Evolutionary conservation across 2,888 invertebrate species (phyloP).

Genomic region (Trissolcus brochymenae): DNA sequence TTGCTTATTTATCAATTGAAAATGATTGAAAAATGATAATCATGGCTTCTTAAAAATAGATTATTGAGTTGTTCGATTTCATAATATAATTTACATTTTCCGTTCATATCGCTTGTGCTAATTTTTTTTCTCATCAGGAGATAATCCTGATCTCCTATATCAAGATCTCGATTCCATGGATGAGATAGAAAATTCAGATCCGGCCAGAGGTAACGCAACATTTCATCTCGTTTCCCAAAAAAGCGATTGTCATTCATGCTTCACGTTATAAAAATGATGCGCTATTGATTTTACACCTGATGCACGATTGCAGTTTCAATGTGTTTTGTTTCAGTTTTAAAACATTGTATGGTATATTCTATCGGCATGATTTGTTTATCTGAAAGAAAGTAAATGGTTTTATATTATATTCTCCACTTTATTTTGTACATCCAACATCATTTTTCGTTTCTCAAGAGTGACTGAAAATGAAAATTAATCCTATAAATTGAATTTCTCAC

Average conservation of each 20-base stretch:
- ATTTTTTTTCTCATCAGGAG: constrained; percentile 75
- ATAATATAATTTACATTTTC: constrained; percentile 13
- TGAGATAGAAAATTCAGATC: constrained; percentile 70
- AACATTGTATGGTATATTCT: too few species aligned
- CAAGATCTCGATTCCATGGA: constrained; percentile 78
- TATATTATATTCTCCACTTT: too few species aligned
- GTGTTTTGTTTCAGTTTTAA: neutral
- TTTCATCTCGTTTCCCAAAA: constrained; percentile 18
- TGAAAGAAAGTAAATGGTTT: too few species aligned
- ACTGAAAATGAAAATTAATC: too few species aligned
- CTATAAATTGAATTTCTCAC: too few species aligned
- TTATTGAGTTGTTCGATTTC: neutral
- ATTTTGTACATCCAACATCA: too few species aligned
- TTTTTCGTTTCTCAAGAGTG: too few species aligned
- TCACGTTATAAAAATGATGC: constrained; percentile 7
- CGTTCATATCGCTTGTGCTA: constrained; percentile 49
- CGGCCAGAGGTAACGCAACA: constrained; percentile 69
- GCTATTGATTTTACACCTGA: constrained; percentile 17
- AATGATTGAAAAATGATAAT: too few species aligned
- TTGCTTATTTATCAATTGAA: too few species aligned
- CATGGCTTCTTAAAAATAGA: too few species aligned
- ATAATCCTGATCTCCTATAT: constrained; percentile 79
- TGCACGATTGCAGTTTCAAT: constrained; percentile 10
- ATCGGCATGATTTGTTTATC: too few species aligned
- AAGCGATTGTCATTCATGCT: constrained; percentile 34